Conservation (phyloP, 1,140 invertebrate genomes). For the Teleogryllus occipitalis region DNA sequence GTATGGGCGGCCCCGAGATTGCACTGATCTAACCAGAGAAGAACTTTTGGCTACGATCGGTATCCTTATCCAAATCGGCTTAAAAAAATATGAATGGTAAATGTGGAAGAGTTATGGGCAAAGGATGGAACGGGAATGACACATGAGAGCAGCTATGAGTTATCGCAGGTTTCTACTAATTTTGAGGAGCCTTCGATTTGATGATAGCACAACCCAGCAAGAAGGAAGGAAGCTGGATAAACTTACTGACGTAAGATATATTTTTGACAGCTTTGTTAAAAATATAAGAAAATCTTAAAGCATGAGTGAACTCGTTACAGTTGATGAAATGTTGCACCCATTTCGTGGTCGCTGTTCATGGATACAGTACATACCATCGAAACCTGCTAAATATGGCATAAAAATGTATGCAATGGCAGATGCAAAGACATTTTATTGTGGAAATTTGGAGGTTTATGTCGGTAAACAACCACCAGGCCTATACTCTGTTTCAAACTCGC, state of each 20-base stretch:
- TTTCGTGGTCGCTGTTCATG: too few relatives aligned
- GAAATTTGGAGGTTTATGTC: conserved; percentile 30
- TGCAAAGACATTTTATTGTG: conserved; percentile 29
- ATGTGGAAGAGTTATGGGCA: not conserved
- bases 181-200: too few relatives aligned
- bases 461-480: conserved; percentile 27
- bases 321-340: too few relatives aligned
- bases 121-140: not conserved
- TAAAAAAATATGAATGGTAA: not conserved
- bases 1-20: too few relatives aligned
- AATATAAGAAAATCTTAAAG: not conserved
- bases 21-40: not conserved
- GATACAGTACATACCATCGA: too few relatives aligned
- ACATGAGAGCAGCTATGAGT: not conserved
- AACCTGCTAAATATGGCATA: conserved; percentile 41
- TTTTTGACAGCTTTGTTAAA: not conserved
- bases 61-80: not conserved
- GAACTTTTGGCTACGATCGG: not conserved
- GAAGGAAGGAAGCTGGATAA: conserved; percentile 24
- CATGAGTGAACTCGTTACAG: too few relatives aligned
- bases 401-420: conserved; percentile 32
- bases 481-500: too few relatives aligned
- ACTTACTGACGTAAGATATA: not conserved
- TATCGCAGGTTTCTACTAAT: too few relatives aligned
- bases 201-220: not conserved